Evolutionary conservation across 2,797 vertebrate genomes (phyloP), one percentile per base, ranked within the genome.

Genomic region (Moxostoma hubbsi): DNA sequence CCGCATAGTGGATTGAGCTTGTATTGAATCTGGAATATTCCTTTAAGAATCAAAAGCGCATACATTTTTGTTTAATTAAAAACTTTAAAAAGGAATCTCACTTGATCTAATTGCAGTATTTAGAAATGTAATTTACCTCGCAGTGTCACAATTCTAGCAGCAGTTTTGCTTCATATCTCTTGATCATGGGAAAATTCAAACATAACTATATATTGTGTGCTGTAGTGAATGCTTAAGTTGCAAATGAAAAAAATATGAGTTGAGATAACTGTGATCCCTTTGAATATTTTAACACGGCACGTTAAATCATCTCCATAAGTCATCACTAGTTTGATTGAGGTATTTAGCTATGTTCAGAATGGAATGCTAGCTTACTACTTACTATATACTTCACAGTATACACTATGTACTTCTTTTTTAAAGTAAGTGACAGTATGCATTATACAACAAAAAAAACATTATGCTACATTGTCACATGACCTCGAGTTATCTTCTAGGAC

Each of bases 141-240:
- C 47, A 5, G 67, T 53, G 75, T 78, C 58, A 12, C 74, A 53
- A n/a, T 70, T 62, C 49, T 16, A 59, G 64, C 54, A 43, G 55
- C 75, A 53, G 75, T 59, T 13, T 69, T 77, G 68, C 55, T 68
- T 76, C 46, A 75, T 24, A 36, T 61, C 47, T 69, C 62, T 55
- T 54, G 51, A 55, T 47, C 24, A 65, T 62, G 18, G 59, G 74
- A 10, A 73, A 69, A 61, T 70, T 54, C 7, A 62, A 62, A 50
- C 4, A 9, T 54, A 53, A 9, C 13, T 45, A 8, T 43, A 49
- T 70, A 50, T 62, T 6, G 57, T 51, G 75, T 77, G 66, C 15
- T 77, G 1, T 18, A 77, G 13, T 18, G 55, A 68, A 66, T 74
- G 7, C 10, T 36, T 12, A 24, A 12, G 18, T 36, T 0, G 16